Evolutionary conservation across 1,140 invertebrate species (phyloP), one percentile per base, ranked within the genome.

Genomic region (Panagrolaimus sp.): DNA sequence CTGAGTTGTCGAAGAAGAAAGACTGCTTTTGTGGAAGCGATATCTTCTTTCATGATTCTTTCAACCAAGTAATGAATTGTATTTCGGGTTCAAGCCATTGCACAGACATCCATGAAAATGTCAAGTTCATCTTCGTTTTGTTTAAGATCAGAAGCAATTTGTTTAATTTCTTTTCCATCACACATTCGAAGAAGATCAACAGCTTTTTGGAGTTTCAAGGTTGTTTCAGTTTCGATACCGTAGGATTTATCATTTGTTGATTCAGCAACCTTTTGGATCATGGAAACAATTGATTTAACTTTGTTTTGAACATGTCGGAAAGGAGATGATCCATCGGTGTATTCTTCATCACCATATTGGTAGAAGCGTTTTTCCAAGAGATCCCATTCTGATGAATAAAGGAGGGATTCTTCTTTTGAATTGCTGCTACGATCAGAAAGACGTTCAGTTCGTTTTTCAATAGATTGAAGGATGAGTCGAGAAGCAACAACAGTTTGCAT

Each of bases 91-190:
- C 75, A 73, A 43, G 67, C 72, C 15, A 74, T 55, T 15, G 75
- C 76, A 43, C 78, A 38, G 21, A 62, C 66, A 63, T 78, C 71
- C n/a, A 66, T 45, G 62, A 78, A 70, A 21, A 77, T 21, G 75
- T 58, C 24, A n/a, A n/a, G n/a, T n/a, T n/a, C n/a, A n/a, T n/a
- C n/a, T n/a, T n/a, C n/a, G n/a, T n/a, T n/a, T n/a, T n/a, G n/a
- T n/a, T n/a, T n/a, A n/a, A n/a, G n/a, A n/a, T n/a, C n/a, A n/a
- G n/a, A n/a, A n/a, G n/a, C n/a, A n/a, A n/a, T n/a, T n/a, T n/a
- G n/a, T n/a, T n/a, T n/a, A n/a, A n/a, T n/a, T n/a, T n/a, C n/a
- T n/a, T n/a, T n/a, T n/a, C n/a, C n/a, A n/a, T n/a, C n/a, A n/a
- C n/a, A n/a, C n/a, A n/a, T n/a, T n/a, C n/a, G n/a, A n/a, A n/a